These are phyloP conservation scores for Artemisiospiza belli DNA, from an alignment of 2,113 vertebrate species.

Conservation along the genomic window DNA sequence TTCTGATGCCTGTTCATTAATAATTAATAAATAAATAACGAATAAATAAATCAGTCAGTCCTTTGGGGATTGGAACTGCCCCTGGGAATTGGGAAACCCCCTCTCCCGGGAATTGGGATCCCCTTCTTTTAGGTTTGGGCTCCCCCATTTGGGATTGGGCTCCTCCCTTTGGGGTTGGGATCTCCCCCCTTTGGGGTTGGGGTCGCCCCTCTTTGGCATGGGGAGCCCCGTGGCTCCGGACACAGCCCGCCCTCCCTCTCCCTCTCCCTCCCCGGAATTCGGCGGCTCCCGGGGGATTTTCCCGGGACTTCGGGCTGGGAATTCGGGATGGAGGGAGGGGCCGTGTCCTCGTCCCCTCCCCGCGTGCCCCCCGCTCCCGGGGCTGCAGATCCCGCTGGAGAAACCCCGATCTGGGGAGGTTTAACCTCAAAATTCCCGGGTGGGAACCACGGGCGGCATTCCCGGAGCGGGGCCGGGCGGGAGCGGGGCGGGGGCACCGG, in stretches of 20 bases:
- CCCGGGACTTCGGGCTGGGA: not conserved
- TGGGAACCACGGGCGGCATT: not conserved
- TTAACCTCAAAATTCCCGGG: not conserved
- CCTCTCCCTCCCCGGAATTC: not conserved
- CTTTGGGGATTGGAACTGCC: rapidly evolving
- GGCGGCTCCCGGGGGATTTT: not conserved
- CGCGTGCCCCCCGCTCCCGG: not conserved
- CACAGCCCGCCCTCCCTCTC: too few species aligned
- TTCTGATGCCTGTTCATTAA: rapidly evolving
- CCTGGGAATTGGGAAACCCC: not conserved
- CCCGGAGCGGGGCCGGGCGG: not conserved
- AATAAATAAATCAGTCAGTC: rapidly evolving
- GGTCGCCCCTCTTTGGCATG: not conserved
- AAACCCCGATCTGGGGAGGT: rapidly evolving
- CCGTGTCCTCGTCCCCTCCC: not conserved
- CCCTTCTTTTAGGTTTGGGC: not conserved
- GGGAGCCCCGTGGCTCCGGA: not conserved
- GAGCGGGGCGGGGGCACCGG: not conserved
- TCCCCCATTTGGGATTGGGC: too few species aligned
- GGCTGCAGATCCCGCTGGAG: not conserved
- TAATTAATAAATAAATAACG: not conserved
- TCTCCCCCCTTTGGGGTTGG: not conserved
- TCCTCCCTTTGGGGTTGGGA: too few species aligned
- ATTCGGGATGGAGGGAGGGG: not conserved
- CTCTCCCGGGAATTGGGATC: not conserved